Evolutionary conservation across 2,113 vertebrate species (phyloP), one percentile per base, ranked within the genome.

Genomic region (Aleadryas rufinucha): DNA sequence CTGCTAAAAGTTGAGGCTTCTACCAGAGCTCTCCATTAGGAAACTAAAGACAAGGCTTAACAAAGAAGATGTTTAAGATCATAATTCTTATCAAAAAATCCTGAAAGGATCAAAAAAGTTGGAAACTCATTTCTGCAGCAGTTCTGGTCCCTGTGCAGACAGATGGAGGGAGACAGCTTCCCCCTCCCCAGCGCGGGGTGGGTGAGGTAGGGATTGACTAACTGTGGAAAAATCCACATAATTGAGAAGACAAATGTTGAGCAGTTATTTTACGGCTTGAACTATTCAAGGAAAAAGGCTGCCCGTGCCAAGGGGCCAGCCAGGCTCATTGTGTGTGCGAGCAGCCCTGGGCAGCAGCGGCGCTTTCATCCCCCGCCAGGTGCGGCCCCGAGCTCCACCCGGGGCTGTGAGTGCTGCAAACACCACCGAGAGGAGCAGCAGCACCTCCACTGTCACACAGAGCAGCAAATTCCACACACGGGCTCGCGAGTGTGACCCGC

Each of bases 181-280:
- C 84, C 27, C 84, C 86, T 90, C 93, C 91, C 89, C 92, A 84
- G 19, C 20, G 0, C 11, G 1, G 75, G 54, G 44, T 33, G 95
- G 93, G 71, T 81, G 95, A 97, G 93, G 93, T 87, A 95, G 79
- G 86, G 88, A 59, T 27, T 93, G 96, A 92, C 90, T 92, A 95
- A 96, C 95, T 33, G 88, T 96, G 93, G 95, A 96, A 97, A 96
- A 97, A 96, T 96, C 96, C 96, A 95, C 93, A 90, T 96, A 93
- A 96, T 89, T 93, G 96, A 95, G 96, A 95, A 97, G 96, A 96
- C 96, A 96, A 96, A 97, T 89, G 95, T 81, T 84, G 95, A 96
- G 17, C 90, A 87, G 93, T 92, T 78, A 84, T 90, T 96, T 87
- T 93, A 95, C 10, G 5, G 92, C 82, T 70, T 63, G 41, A 92